phyloP scores from a whole-genome alignment of 2,888 invertebrate species.

The Drosophila paranaensis region DNA sequence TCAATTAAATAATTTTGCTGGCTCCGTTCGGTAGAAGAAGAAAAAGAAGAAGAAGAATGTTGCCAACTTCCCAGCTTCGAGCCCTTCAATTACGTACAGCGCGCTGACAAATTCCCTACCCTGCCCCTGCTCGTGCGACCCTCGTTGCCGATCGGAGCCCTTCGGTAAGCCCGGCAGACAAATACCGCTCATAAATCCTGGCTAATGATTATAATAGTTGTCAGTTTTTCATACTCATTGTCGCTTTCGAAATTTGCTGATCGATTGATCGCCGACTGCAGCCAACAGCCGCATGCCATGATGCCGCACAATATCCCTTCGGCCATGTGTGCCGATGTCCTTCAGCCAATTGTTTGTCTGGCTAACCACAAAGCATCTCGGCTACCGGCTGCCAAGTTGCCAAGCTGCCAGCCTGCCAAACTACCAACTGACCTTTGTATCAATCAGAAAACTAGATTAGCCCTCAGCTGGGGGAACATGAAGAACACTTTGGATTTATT shows the following conservation, averaged over 20 bases:
- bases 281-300: conserved; percentile 34
- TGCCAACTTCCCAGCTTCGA: conserved; percentile 4
- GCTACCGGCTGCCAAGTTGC: conserved; percentile 5
- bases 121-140: conserved; percentile 21
- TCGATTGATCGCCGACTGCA: conserved; percentile 53
- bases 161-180: conserved; percentile 30
- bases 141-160: conserved; percentile 26
- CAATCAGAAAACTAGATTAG: conserved; percentile 6
- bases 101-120: conserved; percentile 36
- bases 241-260: conserved; percentile 47
- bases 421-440: conserved; percentile 28
- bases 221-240: conserved; percentile 62
- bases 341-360: conserved; percentile 49
- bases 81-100: conserved; percentile 13
- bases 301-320: conserved; percentile 42
- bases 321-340: conserved; percentile 48
- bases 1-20: conserved; percentile 59
- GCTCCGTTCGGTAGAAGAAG: not conserved
- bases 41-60: not conserved
- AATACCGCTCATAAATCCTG: conserved; percentile 60
- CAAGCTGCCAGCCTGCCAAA: not conserved
- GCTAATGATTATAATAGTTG: conserved; percentile 76
- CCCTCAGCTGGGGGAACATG: not conserved
- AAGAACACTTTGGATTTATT: not conserved
- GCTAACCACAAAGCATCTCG: conserved; percentile 59